Conservation (phyloP, 2,888 invertebrate genomes). For the Harmothoe impar region DNA sequence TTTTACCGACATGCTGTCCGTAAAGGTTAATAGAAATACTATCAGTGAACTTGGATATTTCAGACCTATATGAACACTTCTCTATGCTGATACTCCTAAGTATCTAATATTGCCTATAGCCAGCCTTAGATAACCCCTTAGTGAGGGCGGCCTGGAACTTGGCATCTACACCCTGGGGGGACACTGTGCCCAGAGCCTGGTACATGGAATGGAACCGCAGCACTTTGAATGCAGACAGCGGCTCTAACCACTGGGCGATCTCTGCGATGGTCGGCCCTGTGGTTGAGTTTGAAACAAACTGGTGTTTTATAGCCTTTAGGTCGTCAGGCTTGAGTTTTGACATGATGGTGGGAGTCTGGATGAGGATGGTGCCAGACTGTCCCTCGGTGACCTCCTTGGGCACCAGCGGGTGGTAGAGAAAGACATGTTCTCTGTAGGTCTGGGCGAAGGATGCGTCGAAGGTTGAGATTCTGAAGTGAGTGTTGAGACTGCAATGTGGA, state of each 20-base stretch:
- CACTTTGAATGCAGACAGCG: conserved; percentile 53
- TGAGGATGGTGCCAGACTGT: conserved; percentile 46
- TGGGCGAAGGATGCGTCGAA: conserved; percentile 11
- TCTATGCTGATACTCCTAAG: too few species aligned
- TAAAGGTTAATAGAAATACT: too few species aligned
- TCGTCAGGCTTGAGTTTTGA: not conserved
- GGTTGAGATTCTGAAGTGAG: not conserved
- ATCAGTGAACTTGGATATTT: too few species aligned
- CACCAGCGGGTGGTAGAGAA: conserved; percentile 54
- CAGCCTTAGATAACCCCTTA: not conserved
- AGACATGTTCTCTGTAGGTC: conserved; percentile 59
- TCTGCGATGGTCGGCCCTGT: conserved; percentile 63
- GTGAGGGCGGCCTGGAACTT: not conserved
- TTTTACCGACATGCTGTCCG: too few species aligned
- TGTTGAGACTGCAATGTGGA: conserved; percentile 48
- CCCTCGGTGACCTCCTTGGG: not conserved
- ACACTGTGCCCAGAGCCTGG: not conserved
- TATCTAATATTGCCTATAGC: conserved; percentile 28
- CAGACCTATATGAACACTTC: too few species aligned
- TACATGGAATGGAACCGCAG: conserved; percentile 68
- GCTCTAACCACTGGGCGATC: conserved; percentile 65
- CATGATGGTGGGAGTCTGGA: conserved; percentile 18
- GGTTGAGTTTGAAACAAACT: not conserved
- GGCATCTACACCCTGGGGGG: not conserved
- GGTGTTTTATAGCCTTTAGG: not conserved